Percentiles rank a stretch among this genome's conserved stretches.
Conservation (phyloP, 1,140 invertebrate species). For the Aricia agestis region DNA sequence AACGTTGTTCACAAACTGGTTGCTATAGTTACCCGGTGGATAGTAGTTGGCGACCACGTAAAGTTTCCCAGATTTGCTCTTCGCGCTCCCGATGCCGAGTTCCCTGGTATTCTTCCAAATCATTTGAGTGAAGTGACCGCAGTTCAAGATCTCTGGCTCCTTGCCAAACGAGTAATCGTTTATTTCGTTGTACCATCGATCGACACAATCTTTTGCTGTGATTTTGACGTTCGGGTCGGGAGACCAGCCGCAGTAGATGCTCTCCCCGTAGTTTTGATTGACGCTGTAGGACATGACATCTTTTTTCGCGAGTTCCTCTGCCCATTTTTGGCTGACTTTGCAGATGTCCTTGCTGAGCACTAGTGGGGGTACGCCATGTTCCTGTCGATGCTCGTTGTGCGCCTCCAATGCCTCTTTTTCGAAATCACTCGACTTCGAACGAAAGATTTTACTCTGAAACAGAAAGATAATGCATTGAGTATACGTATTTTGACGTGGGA, state of each 20-base stretch:
- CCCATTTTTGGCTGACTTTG: conserved; percentile 84
- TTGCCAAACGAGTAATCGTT: conserved; percentile 79
- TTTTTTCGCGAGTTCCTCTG: conserved; percentile 82
- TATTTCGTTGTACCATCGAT: conserved; percentile 83
- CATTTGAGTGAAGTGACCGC: conserved; percentile 85
- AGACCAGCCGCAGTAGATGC: conserved; percentile 82
- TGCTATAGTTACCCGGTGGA: conserved; percentile 88
- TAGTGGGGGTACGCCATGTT: conserved; percentile 80
- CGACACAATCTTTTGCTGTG: conserved; percentile 80
- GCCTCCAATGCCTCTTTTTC: conserved; percentile 80
- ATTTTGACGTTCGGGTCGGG: conserved; percentile 81
- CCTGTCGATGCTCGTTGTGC: conserved; percentile 87
- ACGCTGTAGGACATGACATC: conserved; percentile 80
- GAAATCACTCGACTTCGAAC: conserved; percentile 68
- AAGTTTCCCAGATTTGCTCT: conserved; percentile 76
- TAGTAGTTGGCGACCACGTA: conserved; percentile 87
- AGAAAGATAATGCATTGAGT: conserved; percentile 20
- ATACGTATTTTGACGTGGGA: no score
- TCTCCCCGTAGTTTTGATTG: conserved; percentile 78
- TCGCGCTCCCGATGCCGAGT: conserved; percentile 85
- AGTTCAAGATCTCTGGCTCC: conserved; percentile 78
- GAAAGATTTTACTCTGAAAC: conserved; percentile 66
- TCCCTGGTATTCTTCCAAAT: conserved; percentile 85
- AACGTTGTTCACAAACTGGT: conserved; percentile 84
- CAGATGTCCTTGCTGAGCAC: conserved; percentile 72